Evolutionary conservation across 1,140 invertebrate species (phyloP).

Genomic region (Callitettix versicolor): DNA sequence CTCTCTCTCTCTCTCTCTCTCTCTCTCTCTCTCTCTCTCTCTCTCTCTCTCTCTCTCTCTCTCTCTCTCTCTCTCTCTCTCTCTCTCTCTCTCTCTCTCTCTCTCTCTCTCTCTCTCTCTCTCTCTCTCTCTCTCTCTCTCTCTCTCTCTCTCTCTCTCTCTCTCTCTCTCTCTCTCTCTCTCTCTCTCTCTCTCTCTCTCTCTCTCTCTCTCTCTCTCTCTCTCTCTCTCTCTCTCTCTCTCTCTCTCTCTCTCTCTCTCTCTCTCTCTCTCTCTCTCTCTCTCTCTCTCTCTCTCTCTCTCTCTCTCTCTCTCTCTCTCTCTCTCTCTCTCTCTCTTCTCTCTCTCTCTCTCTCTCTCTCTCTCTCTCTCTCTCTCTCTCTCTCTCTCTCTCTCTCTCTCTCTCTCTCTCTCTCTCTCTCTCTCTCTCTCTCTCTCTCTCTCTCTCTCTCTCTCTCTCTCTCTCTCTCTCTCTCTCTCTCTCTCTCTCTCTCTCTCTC

Average conservation of each 20-base stretch:
- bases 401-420: background rate
- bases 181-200: too few species aligned
- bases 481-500: background rate
- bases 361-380: background rate
- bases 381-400: background rate
- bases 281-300: background rate
- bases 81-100: too few species aligned
- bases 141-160: too few species aligned
- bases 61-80: background rate
- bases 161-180: too few species aligned
- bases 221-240: background rate
- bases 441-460: background rate
- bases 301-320: background rate
- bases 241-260: background rate
- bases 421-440: constrained; percentile 5
- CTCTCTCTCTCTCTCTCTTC: constrained; percentile 4
- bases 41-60: background rate
- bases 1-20: background rate
- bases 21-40: background rate
- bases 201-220: background rate
- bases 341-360: background rate
- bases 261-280: background rate
- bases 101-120: too few species aligned
- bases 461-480: background rate
- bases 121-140: too few species aligned